A percentile compares a stretch with the other conserved stretches of the same genome.
phyloP scores from a whole-genome alignment of 1,140 invertebrate genomes.

The Musca vetustissima region DNA sequence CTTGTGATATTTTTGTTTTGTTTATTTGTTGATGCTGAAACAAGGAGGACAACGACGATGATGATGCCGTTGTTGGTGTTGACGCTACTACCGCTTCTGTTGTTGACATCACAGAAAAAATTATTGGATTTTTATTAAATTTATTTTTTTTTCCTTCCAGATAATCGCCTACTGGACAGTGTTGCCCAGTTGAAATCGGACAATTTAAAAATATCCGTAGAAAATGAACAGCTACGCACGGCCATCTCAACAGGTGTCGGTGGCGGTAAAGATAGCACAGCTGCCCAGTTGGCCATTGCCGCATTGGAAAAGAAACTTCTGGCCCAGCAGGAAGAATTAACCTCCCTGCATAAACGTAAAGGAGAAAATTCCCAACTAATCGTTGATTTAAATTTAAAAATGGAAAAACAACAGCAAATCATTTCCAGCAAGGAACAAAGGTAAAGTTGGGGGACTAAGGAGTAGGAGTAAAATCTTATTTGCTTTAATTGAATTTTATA shows the following conservation, averaged over 20 bases:
- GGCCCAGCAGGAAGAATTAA: slow-evolving; percentile 87
- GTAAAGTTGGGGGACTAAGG: slow-evolving; percentile 58
- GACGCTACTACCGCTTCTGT: not conserved
- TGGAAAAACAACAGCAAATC: slow-evolving; percentile 84
- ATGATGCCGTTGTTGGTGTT: not conserved
- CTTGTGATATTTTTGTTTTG: not conserved
- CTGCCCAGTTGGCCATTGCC: slow-evolving; percentile 55
- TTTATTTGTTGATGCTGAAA: not conserved
- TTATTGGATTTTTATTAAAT: not conserved
- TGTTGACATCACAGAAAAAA: no score
- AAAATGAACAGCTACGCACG: slow-evolving; percentile 76
- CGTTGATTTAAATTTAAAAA: slow-evolving; percentile 81
- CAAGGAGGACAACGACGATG: not conserved
- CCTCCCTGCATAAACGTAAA: slow-evolving; percentile 82
- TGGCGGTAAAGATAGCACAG: slow-evolving; percentile 28
- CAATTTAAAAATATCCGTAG: slow-evolving; percentile 80
- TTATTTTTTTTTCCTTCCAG: slow-evolving; percentile 56
- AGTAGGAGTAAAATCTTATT: no score
- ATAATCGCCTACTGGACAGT: slow-evolving; percentile 84
- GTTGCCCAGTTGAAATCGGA: slow-evolving; percentile 74
- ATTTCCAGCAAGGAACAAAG: slow-evolving; percentile 71
- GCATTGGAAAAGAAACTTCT: slow-evolving; percentile 83
- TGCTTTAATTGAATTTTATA: no score
- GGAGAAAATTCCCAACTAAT: slow-evolving; percentile 93
- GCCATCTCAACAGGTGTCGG: slow-evolving; percentile 49